These are phyloP conservation scores for Lethrus apterus DNA, from an alignment of 1,140 invertebrate genomes.

Conservation along the genomic window DNA sequence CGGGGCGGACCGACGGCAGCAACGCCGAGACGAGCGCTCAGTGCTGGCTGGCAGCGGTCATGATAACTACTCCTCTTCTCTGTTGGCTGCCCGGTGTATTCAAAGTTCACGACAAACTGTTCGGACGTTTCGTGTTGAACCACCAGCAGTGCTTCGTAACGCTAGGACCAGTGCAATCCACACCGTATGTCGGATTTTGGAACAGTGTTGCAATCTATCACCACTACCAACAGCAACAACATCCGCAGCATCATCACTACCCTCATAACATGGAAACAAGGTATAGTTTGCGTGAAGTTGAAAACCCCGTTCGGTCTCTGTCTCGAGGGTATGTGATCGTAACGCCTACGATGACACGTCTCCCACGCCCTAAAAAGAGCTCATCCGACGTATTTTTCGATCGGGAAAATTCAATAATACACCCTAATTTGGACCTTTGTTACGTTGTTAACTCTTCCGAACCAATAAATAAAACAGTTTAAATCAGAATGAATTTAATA, in stretches of 20 bases:
- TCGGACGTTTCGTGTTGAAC: constrained; percentile 33
- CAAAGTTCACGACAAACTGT: constrained; percentile 25
- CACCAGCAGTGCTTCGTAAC: constrained; percentile 30
- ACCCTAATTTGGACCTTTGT: too few species aligned
- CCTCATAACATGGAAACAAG: constrained; percentile 33
- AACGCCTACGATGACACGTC: too few species aligned
- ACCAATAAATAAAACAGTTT: too few species aligned
- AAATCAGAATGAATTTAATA: too few species aligned
- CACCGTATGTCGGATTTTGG: constrained; percentile 37
- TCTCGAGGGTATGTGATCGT: too few species aligned
- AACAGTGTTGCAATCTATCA: constrained; percentile 32
- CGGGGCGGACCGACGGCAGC: not conserved
- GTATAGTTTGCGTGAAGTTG: constrained; percentile 20
- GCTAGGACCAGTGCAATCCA: constrained; percentile 28
- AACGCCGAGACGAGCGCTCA: constrained; percentile 20
- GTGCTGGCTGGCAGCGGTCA: constrained; percentile 37
- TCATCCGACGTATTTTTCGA: too few species aligned
- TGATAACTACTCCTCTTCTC: constrained; percentile 36
- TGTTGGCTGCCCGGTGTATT: constrained; percentile 29
- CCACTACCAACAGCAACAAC: not conserved
- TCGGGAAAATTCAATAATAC: too few species aligned
- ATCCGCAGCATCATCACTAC: constrained; percentile 2
- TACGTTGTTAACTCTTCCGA: too few species aligned
- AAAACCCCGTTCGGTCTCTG: too few species aligned
- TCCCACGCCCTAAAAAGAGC: too few species aligned